Conservation (phyloP, 2,113 vertebrate genomes). For the Pelecanus crispus region DNA sequence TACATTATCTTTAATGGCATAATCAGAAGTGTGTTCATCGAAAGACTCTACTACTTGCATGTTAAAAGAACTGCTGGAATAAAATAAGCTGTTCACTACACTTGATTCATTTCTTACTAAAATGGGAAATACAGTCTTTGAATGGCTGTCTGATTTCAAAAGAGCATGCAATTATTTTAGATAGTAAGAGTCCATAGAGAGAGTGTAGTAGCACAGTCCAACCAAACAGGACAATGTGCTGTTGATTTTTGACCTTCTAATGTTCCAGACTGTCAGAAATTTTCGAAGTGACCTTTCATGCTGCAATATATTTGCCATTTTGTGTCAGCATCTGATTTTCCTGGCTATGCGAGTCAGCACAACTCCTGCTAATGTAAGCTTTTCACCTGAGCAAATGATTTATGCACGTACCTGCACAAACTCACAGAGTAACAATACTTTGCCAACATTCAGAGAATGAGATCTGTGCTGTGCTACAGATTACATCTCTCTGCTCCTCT, state of each 20-base stretch:
- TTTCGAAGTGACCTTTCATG: constrained; percentile 57
- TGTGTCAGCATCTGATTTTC: constrained; percentile 25
- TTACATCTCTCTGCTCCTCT: neutral
- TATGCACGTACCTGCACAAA: neutral
- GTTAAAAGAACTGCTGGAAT: neutral
- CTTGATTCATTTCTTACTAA: constrained; percentile 42
- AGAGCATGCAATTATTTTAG: constrained; percentile 42
- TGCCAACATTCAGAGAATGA: neutral
- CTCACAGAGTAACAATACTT: neutral
- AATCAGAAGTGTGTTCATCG: neutral
- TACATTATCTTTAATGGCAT: neutral
- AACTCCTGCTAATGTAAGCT: neutral
- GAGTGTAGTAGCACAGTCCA: neutral
- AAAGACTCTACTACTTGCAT: neutral
- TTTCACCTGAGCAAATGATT: constrained; percentile 23
- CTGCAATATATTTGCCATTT: constrained; percentile 45
- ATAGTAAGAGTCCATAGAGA: neutral
- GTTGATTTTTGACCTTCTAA: constrained; percentile 64
- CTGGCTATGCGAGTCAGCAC: neutral
- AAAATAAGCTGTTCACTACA: neutral
- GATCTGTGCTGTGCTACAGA: neutral
- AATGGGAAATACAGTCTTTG: neutral
- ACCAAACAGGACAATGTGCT: constrained; percentile 5
- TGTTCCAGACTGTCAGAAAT: constrained; percentile 46
- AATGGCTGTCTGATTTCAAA: constrained; percentile 29